phyloP scores from a whole-genome alignment of 2,113 vertebrate species.

The Murina feae region DNA sequence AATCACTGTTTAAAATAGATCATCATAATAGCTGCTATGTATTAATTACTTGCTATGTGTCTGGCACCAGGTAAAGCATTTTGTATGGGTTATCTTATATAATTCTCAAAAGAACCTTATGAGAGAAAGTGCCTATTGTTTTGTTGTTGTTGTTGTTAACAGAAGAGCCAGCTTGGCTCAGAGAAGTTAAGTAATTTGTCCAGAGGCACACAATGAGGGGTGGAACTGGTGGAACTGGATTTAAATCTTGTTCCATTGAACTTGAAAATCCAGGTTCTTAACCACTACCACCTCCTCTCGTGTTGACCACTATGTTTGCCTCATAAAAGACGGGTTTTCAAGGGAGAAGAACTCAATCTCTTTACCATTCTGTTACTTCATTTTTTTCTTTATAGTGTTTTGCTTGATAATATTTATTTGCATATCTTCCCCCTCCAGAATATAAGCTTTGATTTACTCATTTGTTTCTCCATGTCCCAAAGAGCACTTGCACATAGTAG shows the following conservation, averaged over 20 bases:
- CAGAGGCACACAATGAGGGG: not conserved
- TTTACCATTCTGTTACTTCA: not conserved
- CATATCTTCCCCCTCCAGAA: not conserved
- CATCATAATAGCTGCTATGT: not conserved
- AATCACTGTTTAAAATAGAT: not conserved
- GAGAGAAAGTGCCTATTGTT: not conserved
- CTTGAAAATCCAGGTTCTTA: not conserved
- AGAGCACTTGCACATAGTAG: not conserved
- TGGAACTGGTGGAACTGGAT: not conserved
- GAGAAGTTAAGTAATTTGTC: not conserved
- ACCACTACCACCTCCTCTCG: not conserved
- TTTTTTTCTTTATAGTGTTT: not conserved
- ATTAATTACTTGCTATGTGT: not conserved
- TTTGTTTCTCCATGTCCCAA: not conserved
- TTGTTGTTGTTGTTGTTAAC: not conserved
- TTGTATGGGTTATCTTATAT: not conserved
- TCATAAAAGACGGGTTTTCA: not conserved
- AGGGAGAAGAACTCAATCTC: not conserved
- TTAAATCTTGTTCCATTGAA: not conserved
- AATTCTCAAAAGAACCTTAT: not conserved
- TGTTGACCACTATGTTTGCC: not conserved
- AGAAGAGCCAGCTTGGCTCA: not conserved
- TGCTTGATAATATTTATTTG: not conserved
- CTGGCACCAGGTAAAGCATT: not conserved
- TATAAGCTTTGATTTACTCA: not conserved